These are phyloP conservation scores for Philypnodon macrostomus DNA, from an alignment of 2,797 vertebrate genomes.

Conservation along the genomic window DNA sequence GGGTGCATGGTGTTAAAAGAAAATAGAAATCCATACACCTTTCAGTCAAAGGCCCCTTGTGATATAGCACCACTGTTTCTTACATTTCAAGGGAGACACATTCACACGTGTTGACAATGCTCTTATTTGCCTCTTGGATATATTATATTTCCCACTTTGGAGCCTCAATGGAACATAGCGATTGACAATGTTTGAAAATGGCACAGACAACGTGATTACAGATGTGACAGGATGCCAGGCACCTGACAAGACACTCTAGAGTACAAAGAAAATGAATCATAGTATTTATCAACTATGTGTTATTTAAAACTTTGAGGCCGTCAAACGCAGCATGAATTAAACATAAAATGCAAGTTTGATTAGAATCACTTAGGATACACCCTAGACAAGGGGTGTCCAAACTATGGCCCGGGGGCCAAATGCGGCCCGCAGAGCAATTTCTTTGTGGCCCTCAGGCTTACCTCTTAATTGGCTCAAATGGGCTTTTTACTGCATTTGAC, in stretches of 20 bases:
- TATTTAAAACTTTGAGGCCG: too few relatives aligned
- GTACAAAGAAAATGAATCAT: constrained; percentile 12
- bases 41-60: constrained; percentile 1
- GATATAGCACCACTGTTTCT: not conserved
- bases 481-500: too few relatives aligned
- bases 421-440: too few relatives aligned
- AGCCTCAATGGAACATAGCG: constrained; percentile 40
- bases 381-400: too few relatives aligned
- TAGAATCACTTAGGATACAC: too few relatives aligned
- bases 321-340: too few relatives aligned
- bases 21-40: constrained; percentile 1
- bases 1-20: not conserved
- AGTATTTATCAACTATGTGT: too few relatives aligned
- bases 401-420: too few relatives aligned
- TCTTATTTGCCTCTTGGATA: constrained; percentile 26
- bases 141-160: constrained; percentile 28
- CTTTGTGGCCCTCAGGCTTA: too few relatives aligned
- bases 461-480: too few relatives aligned
- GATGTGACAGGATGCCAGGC: constrained; percentile 35
- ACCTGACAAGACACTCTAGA: constrained; percentile 22
- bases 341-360: too few relatives aligned
- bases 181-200: constrained; percentile 69
- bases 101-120: constrained; percentile 30
- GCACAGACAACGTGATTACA: constrained; percentile 46
- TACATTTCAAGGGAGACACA: constrained; percentile 4